phyloP scores from a whole-genome alignment of 2,113 vertebrate genomes.

The Pseudopodoces humilis region DNA sequence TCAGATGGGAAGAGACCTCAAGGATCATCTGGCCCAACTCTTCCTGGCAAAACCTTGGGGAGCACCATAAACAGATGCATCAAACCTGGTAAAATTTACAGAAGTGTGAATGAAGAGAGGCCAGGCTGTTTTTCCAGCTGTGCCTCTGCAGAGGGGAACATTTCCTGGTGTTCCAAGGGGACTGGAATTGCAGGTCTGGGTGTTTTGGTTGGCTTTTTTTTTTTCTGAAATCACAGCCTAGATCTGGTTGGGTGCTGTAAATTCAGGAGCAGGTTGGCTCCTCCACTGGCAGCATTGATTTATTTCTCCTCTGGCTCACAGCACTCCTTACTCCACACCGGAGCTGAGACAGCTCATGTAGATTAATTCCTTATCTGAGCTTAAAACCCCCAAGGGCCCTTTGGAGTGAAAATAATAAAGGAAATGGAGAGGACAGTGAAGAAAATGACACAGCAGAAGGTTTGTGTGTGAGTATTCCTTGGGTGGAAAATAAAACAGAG shows the following conservation, averaged over 20 bases:
- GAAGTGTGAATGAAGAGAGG: neutral
- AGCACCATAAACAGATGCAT: too few relatives aligned
- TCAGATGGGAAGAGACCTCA: neutral
- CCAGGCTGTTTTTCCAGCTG: neutral
- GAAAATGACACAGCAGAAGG: neutral
- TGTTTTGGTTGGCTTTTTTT: neutral
- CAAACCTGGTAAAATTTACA: neutral
- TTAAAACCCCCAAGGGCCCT: neutral
- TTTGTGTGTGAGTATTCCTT: neutral
- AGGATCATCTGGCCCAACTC: neutral
- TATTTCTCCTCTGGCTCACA: neutral
- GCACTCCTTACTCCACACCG: neutral
- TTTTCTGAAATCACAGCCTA: neutral
- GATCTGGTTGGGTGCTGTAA: neutral
- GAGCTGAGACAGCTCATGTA: conserved; percentile 17
- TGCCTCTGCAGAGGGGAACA: neutral
- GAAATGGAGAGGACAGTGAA: neutral
- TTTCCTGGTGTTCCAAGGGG: neutral
- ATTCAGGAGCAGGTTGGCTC: neutral
- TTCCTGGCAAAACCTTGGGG: neutral
- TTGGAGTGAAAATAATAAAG: neutral
- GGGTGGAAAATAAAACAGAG: neutral
- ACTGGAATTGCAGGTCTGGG: neutral
- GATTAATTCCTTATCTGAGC: conserved; percentile 46
- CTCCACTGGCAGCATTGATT: neutral